Evolutionary conservation across 2,797 vertebrate species (phyloP).

Genomic region (Geotrypetes seraphini): DNA sequence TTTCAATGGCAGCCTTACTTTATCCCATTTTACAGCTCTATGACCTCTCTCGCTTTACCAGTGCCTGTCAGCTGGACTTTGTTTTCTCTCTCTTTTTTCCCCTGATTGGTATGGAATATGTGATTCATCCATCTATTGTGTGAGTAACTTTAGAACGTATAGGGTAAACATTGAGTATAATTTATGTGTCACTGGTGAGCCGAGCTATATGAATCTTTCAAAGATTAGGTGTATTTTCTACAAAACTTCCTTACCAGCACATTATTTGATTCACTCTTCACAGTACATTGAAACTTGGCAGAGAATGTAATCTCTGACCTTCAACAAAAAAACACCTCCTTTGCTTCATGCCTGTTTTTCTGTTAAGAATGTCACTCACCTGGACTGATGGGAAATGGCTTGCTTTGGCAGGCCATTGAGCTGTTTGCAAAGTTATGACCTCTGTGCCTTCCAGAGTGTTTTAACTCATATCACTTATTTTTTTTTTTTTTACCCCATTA

Average conservation of each 20-base stretch:
- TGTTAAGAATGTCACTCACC: constrained; percentile 40
- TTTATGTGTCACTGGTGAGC: too few relatives aligned
- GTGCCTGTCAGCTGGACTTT: too few relatives aligned
- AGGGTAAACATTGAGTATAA: too few relatives aligned
- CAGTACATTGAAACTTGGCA: constrained; percentile 49
- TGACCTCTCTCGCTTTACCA: too few relatives aligned
- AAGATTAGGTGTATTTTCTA: constrained; percentile 41
- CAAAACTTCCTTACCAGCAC: constrained; percentile 50
- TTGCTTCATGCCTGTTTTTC: constrained; percentile 31
- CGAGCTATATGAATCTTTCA: constrained; percentile 35
- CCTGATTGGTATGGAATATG: too few relatives aligned
- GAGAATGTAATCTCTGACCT: constrained; percentile 47
- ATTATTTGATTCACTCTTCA: constrained; percentile 50
- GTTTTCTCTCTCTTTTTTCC: too few relatives aligned
- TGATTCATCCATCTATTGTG: too few relatives aligned
- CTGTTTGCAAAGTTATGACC: constrained; percentile 21
- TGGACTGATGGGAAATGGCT: constrained; percentile 47
- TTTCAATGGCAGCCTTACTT: too few relatives aligned
- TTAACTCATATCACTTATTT: too few relatives aligned
- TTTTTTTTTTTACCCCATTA: too few relatives aligned
- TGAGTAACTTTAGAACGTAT: too few relatives aligned
- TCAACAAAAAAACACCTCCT: constrained; percentile 45
- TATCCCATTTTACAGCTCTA: too few relatives aligned
- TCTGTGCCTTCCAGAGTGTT: constrained; percentile 27
- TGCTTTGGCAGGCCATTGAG: constrained; percentile 31